These are phyloP conservation scores for Conchocele bisecta DNA, from an alignment of 2,888 invertebrate species.

Conservation along the genomic window DNA sequence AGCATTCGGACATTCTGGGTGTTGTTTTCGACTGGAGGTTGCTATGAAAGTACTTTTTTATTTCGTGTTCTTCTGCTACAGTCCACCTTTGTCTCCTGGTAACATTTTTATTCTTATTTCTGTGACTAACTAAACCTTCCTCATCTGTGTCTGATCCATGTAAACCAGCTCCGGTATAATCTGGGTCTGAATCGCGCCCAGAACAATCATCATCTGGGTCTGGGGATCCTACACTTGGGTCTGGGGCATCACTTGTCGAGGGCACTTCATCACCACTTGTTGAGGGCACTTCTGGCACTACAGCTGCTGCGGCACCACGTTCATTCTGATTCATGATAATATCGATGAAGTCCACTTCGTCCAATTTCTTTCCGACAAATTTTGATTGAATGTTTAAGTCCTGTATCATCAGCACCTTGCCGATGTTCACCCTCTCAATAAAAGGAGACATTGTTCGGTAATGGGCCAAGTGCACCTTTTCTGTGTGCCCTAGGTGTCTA, in stretches of 20 bases:
- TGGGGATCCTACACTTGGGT: no score
- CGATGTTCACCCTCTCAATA: slow-evolving; percentile 10
- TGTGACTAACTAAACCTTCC: no score
- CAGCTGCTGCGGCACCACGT: no score
- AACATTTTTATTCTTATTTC: slow-evolving; percentile 1
- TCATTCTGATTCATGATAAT: no score
- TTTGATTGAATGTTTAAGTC: slow-evolving; percentile 22
- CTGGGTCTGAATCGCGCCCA: no score
- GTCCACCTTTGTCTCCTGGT: slow-evolving; percentile 18
- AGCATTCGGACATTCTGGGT: not conserved
- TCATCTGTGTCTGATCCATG: slow-evolving; percentile 3
- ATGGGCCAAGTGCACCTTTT: slow-evolving; percentile 18
- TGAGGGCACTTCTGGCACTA: no score
- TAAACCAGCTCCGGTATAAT: not conserved
- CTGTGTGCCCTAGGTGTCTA: slow-evolving; percentile 25
- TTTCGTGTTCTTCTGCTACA: slow-evolving; percentile 19
- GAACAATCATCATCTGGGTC: no score
- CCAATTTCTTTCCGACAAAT: no score
- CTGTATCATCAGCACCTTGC: slow-evolving; percentile 33
- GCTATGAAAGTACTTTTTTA: slow-evolving; percentile 9
- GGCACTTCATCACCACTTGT: no score
- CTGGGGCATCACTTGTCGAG: no score
- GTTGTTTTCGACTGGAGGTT: slow-evolving; percentile 11
- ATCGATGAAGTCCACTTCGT: slow-evolving; percentile 12
- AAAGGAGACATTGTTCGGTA: slow-evolving; percentile 13